A percentile compares a stretch with the other conserved stretches of the same genome.
Conservation (phyloP, 2,888 invertebrate species). For the Hirtodrosophila cameraria region DNA sequence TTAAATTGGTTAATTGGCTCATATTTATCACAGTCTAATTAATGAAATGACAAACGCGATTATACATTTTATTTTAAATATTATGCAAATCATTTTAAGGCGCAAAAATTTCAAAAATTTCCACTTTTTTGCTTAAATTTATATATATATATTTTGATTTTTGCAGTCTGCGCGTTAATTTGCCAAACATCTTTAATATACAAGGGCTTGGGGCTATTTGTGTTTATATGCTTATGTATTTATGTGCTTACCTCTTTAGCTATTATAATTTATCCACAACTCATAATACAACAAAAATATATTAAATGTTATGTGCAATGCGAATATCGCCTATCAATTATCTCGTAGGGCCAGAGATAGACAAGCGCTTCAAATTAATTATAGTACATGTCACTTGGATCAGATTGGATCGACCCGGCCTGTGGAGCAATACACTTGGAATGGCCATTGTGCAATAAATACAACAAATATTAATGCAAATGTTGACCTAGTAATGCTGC, state of each 20-base stretch:
- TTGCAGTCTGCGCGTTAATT: slow-evolving; percentile 25
- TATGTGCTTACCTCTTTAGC: background rate
- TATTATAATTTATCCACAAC: slow-evolving; percentile 7
- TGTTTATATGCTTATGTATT: background rate
- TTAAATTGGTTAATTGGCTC: slow-evolving; percentile 4
- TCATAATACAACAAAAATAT: slow-evolving; percentile 5
- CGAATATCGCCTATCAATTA: slow-evolving; percentile 23
- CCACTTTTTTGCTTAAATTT: background rate
- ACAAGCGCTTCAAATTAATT: slow-evolving; percentile 32
- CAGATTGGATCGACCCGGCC: background rate
- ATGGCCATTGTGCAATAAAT: background rate
- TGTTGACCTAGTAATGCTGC: too few relatives aligned
- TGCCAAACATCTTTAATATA: slow-evolving; percentile 32
- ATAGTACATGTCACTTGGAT: slow-evolving; percentile 15
- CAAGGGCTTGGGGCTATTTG: slow-evolving; percentile 2
- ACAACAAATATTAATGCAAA: too few relatives aligned
- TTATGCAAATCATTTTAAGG: slow-evolving; percentile 39
- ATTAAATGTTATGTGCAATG: slow-evolving; percentile 17
- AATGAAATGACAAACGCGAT: slow-evolving; percentile 45
- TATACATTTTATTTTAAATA: slow-evolving; percentile 30
- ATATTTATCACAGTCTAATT: slow-evolving; percentile 38
- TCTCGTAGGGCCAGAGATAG: slow-evolving; percentile 20
- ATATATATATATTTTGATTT: background rate
- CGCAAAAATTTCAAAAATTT: slow-evolving; percentile 1
- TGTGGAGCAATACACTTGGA: slow-evolving; percentile 6